Conservation (phyloP, 2,113 vertebrate species). For the Toxotes jaculatrix region DNA sequence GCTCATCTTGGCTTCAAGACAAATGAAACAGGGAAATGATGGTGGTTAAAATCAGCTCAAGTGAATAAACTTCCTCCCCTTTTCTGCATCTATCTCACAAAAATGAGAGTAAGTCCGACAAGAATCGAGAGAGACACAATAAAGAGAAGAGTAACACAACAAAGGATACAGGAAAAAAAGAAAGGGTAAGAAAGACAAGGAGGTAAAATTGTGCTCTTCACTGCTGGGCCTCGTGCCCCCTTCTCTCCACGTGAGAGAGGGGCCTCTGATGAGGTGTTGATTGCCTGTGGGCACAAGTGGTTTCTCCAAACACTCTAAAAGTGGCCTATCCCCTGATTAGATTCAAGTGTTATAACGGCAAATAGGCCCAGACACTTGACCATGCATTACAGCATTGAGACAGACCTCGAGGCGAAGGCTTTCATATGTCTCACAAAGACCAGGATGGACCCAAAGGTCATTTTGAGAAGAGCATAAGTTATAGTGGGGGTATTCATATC, state of each 20-base stretch:
- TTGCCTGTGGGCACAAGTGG: slow-evolving; percentile 82
- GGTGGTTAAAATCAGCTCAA: slow-evolving; percentile 12
- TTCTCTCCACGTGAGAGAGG: slow-evolving; percentile 74
- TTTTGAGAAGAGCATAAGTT: slow-evolving; percentile 39
- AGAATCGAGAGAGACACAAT: background rate
- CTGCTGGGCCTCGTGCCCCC: slow-evolving; percentile 48
- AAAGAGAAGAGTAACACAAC: slow-evolving; percentile 4
- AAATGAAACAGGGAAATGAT: background rate
- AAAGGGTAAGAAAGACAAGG: slow-evolving; percentile 55
- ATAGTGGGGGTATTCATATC: background rate
- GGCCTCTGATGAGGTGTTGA: slow-evolving; percentile 82
- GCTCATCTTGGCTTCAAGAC: slow-evolving; percentile 6
- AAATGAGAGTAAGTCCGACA: background rate
- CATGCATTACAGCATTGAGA: slow-evolving; percentile 53
- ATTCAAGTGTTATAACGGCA: slow-evolving; percentile 77
- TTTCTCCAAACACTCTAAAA: slow-evolving; percentile 79
- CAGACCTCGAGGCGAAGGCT: slow-evolving; percentile 51
- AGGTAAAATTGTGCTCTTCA: slow-evolving; percentile 73
- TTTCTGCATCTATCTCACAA: too few species aligned
- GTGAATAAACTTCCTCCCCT: background rate
- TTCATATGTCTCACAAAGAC: slow-evolving; percentile 52
- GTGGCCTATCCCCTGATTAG: slow-evolving; percentile 80
- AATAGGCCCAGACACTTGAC: slow-evolving; percentile 75
- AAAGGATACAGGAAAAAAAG: slow-evolving; percentile 19
- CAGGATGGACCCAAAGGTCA: slow-evolving; percentile 49